Conservation (phyloP, 1,140 invertebrate species). For the Chironomus striatipennis region DNA sequence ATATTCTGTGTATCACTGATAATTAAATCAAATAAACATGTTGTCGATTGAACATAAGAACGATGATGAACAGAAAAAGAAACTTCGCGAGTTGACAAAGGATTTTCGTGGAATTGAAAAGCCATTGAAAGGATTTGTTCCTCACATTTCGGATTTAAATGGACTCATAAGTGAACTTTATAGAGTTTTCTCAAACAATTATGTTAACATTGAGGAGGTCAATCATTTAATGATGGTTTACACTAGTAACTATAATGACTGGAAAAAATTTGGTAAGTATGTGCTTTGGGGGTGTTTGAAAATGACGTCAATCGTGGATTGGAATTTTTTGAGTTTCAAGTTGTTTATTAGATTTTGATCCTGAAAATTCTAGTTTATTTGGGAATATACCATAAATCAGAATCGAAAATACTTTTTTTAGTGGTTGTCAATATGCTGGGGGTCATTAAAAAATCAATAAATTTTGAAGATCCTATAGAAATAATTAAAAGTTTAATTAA, state of each 20-base stretch:
- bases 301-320: too few relatives aligned
- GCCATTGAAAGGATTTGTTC: conserved; percentile 35
- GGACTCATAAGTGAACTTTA: conserved; percentile 66
- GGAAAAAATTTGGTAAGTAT: conserved; percentile 68
- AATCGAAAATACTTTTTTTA: too few relatives aligned
- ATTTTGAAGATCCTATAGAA: too few relatives aligned
- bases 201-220: conserved; percentile 83
- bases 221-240: conserved; percentile 75
- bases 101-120: conserved; percentile 38
- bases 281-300: background rate
- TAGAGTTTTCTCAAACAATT: conserved; percentile 62
- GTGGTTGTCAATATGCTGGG: too few relatives aligned
- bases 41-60: background rate
- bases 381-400: too few relatives aligned
- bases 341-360: too few relatives aligned
- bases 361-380: too few relatives aligned
- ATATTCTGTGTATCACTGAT: background rate
- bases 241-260: conserved; percentile 80
- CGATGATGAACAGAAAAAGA: background rate
- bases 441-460: too few relatives aligned
- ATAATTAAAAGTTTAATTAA: too few relatives aligned
- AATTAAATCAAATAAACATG: background rate
- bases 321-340: too few relatives aligned
- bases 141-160: conserved; percentile 47
- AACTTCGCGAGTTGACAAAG: conserved; percentile 34